These are phyloP conservation scores for Drosophila merina DNA, from an alignment of 2,888 invertebrate species.

Conservation along the genomic window DNA sequence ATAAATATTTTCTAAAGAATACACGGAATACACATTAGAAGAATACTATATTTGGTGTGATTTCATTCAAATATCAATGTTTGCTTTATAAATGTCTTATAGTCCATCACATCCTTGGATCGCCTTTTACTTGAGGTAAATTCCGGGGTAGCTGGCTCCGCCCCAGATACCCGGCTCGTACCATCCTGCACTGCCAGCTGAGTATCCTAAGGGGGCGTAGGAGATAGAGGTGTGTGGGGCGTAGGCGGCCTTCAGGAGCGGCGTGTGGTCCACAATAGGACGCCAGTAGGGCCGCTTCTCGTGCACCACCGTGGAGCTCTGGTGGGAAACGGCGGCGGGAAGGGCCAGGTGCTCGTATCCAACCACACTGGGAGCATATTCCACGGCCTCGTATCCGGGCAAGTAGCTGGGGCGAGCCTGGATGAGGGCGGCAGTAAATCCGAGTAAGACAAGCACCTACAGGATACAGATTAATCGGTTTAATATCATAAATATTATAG, in stretches of 20 bases:
- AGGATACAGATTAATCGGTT: not conserved
- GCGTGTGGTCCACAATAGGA: constrained; percentile 73
- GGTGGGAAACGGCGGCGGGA: constrained; percentile 81
- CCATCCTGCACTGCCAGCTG: constrained; percentile 48
- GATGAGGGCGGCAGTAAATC: constrained; percentile 33
- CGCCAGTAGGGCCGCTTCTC: constrained; percentile 82
- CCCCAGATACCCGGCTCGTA: constrained; percentile 47
- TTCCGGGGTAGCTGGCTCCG: constrained; percentile 59
- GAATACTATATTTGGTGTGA: not conserved
- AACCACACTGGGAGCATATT: constrained; percentile 76
- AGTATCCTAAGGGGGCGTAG: constrained; percentile 57
- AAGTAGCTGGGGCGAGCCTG: constrained; percentile 75
- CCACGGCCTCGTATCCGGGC: constrained; percentile 70
- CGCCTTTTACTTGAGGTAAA: constrained; percentile 58
- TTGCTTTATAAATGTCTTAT: not conserved
- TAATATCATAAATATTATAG: too few relatives aligned
- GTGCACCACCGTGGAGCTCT: constrained; percentile 82
- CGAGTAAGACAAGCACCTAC: constrained; percentile 49
- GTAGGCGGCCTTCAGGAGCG: constrained; percentile 65
- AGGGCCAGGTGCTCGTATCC: constrained; percentile 74
- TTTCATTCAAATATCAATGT: not conserved
- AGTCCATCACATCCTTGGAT: not conserved
- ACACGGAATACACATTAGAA: too few relatives aligned
- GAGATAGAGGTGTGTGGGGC: constrained; percentile 39
- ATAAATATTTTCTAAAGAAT: too few relatives aligned